phyloP scores from a whole-genome alignment of 2,888 invertebrate genomes.

The Euplagia quadripunctaria region DNA sequence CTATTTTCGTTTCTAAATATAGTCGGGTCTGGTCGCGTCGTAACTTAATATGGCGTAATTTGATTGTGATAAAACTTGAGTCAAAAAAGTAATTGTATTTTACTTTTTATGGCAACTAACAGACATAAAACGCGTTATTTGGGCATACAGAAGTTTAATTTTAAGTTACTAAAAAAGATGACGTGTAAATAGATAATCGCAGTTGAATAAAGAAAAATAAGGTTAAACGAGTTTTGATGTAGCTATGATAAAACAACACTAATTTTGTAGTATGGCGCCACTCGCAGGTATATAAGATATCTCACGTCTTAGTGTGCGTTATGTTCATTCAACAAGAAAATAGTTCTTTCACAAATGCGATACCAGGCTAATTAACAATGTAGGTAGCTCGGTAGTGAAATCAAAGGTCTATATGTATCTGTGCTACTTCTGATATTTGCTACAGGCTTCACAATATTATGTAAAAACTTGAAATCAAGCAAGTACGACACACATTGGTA shows the following conservation, averaged over 20 bases:
- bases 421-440: conserved; percentile 44
- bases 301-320: conserved; percentile 42
- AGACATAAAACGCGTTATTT: conserved; percentile 56
- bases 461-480: conserved; percentile 51
- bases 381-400: conserved; percentile 2
- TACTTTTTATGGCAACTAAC: conserved; percentile 56
- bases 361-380: conserved; percentile 13
- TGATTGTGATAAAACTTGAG: conserved; percentile 70
- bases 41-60: conserved; percentile 76
- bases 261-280: conserved; percentile 28
- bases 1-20: conserved; percentile 78
- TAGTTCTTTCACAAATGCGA: conserved; percentile 30
- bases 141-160: conserved; percentile 44
- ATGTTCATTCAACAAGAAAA: conserved; percentile 36
- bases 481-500: conserved; percentile 46
- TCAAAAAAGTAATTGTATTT: conserved; percentile 55
- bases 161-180: conserved; percentile 37
- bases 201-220: conserved; percentile 27
- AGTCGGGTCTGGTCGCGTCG: conserved; percentile 67
- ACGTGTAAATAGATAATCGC: conserved; percentile 35
- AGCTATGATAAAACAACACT: conserved; percentile 24
- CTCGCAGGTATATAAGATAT: conserved; percentile 32
- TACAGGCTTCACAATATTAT: conserved; percentile 47
- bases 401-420: conserved; percentile 19
- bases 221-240: conserved; percentile 22